A percentile compares a stretch with the other conserved stretches of the same genome.
phyloP scores from a whole-genome alignment of 2,797 vertebrate species.

The Cyclura pinguis region DNA sequence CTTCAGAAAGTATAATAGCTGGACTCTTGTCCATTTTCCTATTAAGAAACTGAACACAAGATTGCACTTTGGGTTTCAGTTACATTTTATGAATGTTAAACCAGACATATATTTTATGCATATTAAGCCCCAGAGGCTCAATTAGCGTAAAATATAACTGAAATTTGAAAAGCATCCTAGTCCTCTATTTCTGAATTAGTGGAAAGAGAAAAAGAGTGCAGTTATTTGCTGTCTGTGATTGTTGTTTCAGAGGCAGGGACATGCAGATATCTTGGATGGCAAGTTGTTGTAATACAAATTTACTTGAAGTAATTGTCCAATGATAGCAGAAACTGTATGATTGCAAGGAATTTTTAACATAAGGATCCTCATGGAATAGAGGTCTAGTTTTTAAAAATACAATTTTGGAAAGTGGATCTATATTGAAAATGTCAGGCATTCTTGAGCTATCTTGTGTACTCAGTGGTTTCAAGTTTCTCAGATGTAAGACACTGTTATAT shows the following conservation, averaged over 20 bases:
- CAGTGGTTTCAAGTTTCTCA: not conserved
- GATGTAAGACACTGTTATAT: not conserved
- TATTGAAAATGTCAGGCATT: not conserved
- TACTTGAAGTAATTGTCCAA: not conserved
- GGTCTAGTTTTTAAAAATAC: not conserved
- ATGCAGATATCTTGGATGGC: too few species aligned
- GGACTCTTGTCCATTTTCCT: not conserved
- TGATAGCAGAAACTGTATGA: not conserved
- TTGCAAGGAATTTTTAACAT: not conserved
- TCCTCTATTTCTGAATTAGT: too few species aligned
- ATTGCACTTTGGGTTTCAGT: not conserved
- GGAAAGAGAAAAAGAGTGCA: too few species aligned
- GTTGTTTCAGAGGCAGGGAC: not conserved
- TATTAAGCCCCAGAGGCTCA: too few species aligned
- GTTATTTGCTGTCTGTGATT: not conserved
- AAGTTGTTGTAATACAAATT: not conserved
- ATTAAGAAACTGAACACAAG: not conserved
- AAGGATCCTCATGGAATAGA: not conserved
- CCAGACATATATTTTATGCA: not conserved
- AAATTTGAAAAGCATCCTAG: too few species aligned
- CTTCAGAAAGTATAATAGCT: not conserved
- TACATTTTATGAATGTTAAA: not conserved
- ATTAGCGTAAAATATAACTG: too few species aligned
- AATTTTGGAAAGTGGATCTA: not conserved
- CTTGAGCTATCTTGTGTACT: not conserved